Evolutionary conservation across 2,797 vertebrate species (phyloP), one percentile per base, ranked within the genome.

Genomic region (Bradypodion pumilum): DNA sequence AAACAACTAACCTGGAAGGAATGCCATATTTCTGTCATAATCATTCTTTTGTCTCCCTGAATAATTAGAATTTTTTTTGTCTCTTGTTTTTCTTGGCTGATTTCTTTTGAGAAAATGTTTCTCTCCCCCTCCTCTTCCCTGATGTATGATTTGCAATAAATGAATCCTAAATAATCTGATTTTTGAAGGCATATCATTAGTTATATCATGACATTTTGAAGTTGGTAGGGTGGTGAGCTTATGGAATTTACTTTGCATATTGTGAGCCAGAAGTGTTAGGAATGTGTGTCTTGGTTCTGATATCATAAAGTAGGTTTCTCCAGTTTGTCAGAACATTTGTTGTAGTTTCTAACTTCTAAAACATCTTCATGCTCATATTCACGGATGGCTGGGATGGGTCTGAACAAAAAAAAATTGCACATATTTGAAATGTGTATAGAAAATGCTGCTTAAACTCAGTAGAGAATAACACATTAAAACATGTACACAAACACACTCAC

Each of bases 1-100:
- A 29, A 83, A 87, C 91, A 83, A 82, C 75, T 84, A 90, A 89
- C 37, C 46, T 89, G 56, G 82, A 91, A 91, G 40, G 84, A 81
- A 62, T 70, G 83, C 23, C 21, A 73, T 82, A 60, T 87, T 80
- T 66, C 89, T 89, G 77, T 76, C 73, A 87, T 84, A 49, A 90
- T 85, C 66, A 87, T 86, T 90, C 88, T 27, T 44, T 73, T 59
- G 44, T 23, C 60, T 59, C 62, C 70, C 68, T 62, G 89, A 91
- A 90, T 92, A 92, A 90, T 90, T 88, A 80, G 65, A 91, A 85
- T 80, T 84, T 88, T 89, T 93, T 23, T 85, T n/a, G n/a, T 90
- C 78, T 87, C 7, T 89, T 85, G 78, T 70, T 19, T 88, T 66
- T 32, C 44, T 23, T 69, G 40, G 46, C 69, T 91, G 81, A 63